phyloP scores from a whole-genome alignment of 2,113 vertebrate species.

The Stegastes partitus region DNA sequence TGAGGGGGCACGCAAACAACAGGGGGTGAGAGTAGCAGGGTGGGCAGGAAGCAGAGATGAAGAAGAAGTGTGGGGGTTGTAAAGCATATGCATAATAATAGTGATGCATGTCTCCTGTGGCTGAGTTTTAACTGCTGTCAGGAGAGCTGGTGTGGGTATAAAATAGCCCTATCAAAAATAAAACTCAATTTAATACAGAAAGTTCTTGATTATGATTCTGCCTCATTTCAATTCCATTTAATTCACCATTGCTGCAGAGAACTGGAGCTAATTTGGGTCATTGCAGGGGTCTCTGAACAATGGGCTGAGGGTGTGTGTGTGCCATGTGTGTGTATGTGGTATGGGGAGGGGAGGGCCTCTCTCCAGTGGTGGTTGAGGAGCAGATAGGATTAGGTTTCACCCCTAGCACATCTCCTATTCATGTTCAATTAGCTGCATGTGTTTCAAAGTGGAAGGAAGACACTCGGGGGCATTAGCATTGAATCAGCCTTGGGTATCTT shows the following conservation, averaged over 20 bases:
- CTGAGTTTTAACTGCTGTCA: slow-evolving; percentile 31
- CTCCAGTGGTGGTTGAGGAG: slow-evolving; percentile 57
- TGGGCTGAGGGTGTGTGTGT: slow-evolving; percentile 29
- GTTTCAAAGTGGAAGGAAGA: slow-evolving; percentile 76
- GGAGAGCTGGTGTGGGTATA: slow-evolving; percentile 26
- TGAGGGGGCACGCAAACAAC: slow-evolving; percentile 15
- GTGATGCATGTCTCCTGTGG: slow-evolving; percentile 50
- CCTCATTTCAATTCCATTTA: slow-evolving; percentile 44
- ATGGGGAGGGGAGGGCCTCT: slow-evolving; percentile 10
- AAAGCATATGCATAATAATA: slow-evolving; percentile 68
- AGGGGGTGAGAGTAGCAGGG: slow-evolving; percentile 19
- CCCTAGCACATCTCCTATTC: slow-evolving; percentile 77
- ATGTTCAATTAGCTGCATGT: slow-evolving; percentile 80
- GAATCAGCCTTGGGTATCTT: slow-evolving; percentile 54
- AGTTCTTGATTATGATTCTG: slow-evolving; percentile 29
- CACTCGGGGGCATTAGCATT: slow-evolving; percentile 70
- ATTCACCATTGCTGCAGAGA: slow-evolving; percentile 43
- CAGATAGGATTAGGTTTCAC: slow-evolving; percentile 79
- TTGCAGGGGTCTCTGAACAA: slow-evolving; percentile 62
- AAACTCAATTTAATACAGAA: slow-evolving; percentile 30
- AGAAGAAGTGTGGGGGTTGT: slow-evolving; percentile 40
- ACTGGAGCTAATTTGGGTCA: slow-evolving; percentile 71
- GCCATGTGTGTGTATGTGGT: slow-evolving; percentile 27
- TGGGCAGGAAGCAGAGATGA: slow-evolving; percentile 42
- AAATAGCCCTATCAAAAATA: slow-evolving; percentile 24